These are phyloP conservation scores for Bellardia pandia DNA, from an alignment of 2,888 invertebrate species.

Conservation along the genomic window DNA sequence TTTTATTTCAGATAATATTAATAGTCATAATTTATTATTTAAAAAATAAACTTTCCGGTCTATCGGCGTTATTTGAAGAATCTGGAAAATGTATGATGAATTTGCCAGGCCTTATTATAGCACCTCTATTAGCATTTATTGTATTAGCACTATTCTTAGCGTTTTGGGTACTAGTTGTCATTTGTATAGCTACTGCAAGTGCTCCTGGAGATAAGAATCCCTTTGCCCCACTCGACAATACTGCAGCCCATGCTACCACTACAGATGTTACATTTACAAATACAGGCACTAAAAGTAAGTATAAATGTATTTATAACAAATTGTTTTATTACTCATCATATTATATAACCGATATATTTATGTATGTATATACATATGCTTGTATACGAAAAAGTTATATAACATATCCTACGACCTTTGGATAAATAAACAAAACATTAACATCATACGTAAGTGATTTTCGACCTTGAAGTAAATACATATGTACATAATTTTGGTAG, in stretches of 20 bases:
- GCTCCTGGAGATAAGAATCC: slow-evolving; percentile 86
- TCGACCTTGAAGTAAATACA: slow-evolving; percentile 22
- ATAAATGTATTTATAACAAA: neutral
- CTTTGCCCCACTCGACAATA: slow-evolving; percentile 79
- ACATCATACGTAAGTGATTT: slow-evolving; percentile 67
- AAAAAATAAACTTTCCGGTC: slow-evolving; percentile 91
- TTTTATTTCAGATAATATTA: slow-evolving; percentile 87
- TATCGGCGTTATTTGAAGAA: slow-evolving; percentile 94
- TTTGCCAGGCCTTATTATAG: slow-evolving; percentile 93
- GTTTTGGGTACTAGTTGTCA: slow-evolving; percentile 94
- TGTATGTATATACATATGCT: slow-evolving; percentile 5
- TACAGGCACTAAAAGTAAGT: slow-evolving; percentile 65
- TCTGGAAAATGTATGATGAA: slow-evolving; percentile 94
- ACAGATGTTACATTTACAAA: slow-evolving; percentile 75
- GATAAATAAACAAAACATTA: slow-evolving; percentile 37
- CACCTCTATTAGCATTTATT: slow-evolving; percentile 93
- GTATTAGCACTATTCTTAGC: slow-evolving; percentile 91
- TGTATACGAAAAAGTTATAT: slow-evolving; percentile 14
- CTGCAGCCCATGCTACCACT: slow-evolving; percentile 73
- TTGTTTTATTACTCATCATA: neutral
- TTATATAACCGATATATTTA: slow-evolving; percentile 26
- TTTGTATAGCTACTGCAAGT: slow-evolving; percentile 92
- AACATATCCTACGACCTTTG: slow-evolving; percentile 32
- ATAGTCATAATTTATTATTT: slow-evolving; percentile 90
- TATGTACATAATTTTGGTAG: slow-evolving; percentile 1